Conservation (phyloP, 2,888 invertebrate species). For the Ditula angustiorana region DNA sequence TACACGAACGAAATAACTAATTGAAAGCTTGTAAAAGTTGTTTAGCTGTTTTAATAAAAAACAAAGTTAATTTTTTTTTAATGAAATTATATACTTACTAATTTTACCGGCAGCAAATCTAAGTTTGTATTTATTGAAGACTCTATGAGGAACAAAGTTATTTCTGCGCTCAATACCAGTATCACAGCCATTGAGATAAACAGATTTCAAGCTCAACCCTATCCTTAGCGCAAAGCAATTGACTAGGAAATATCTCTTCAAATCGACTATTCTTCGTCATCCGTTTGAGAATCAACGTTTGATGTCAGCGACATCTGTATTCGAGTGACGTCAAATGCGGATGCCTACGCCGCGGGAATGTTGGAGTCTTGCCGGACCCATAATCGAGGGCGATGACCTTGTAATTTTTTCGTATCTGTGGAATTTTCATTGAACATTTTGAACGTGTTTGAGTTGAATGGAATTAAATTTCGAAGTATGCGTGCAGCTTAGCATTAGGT, state of each 20-base stretch:
- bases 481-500: neutral
- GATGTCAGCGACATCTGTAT: conserved; percentile 58
- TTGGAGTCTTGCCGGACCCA: conserved; percentile 21
- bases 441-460: conserved; percentile 6
- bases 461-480: conserved; percentile 2
- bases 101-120: no score
- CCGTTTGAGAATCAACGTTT: conserved; percentile 14
- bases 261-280: conserved; percentile 47
- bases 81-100: no score
- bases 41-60: no score
- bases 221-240: conserved; percentile 2
- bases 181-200: neutral
- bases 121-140: no score
- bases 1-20: no score
- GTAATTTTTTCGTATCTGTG: neutral
- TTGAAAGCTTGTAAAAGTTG: no score
- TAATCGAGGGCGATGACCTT: conserved; percentile 8
- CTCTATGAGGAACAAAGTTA: no score
- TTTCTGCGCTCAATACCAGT: no score
- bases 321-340: conserved; percentile 53
- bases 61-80: no score
- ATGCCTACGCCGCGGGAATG: conserved; percentile 46
- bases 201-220: neutral
- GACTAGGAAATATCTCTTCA: conserved; percentile 15
- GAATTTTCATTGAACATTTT: conserved; percentile 13